A percentile compares a stretch with the other conserved stretches of the same genome.
Conservation (phyloP, 2,888 invertebrate genomes). For the Rutpela maculata region DNA sequence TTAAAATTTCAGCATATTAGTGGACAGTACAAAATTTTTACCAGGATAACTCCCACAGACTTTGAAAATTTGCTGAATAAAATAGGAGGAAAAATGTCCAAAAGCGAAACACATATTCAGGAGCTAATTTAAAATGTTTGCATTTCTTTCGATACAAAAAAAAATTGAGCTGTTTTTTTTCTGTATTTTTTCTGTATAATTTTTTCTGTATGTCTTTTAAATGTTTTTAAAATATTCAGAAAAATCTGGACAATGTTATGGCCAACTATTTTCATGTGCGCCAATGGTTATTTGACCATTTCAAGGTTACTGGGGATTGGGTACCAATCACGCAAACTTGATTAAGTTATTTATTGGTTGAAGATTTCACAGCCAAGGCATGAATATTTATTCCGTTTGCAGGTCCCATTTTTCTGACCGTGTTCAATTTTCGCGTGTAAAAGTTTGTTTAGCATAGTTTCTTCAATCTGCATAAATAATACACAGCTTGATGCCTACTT, state of each 20-base stretch:
- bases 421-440: slow-evolving; percentile 36
- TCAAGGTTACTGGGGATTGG: slow-evolving; percentile 25
- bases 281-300: slow-evolving; percentile 31
- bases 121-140: no score
- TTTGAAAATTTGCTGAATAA: no score
- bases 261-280: not conserved
- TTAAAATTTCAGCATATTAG: no score
- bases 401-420: slow-evolving; percentile 1
- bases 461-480: slow-evolving; percentile 37
- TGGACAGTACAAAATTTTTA: no score
- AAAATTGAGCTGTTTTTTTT: no score
- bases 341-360: slow-evolving; percentile 44
- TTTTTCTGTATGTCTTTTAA: no score
- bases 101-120: no score
- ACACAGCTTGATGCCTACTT: slow-evolving; percentile 34
- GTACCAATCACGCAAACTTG: slow-evolving; percentile 41
- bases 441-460: slow-evolving; percentile 32
- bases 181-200: no score
- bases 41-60: no score
- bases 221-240: no score
- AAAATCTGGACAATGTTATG: not conserved
- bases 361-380: slow-evolving; percentile 32
- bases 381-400: slow-evolving; percentile 32
- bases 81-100: no score
- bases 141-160: no score